Evolutionary conservation across 2,888 invertebrate species (phyloP), one percentile per base, ranked within the genome.

Genomic region (Octodonta nipae): DNA sequence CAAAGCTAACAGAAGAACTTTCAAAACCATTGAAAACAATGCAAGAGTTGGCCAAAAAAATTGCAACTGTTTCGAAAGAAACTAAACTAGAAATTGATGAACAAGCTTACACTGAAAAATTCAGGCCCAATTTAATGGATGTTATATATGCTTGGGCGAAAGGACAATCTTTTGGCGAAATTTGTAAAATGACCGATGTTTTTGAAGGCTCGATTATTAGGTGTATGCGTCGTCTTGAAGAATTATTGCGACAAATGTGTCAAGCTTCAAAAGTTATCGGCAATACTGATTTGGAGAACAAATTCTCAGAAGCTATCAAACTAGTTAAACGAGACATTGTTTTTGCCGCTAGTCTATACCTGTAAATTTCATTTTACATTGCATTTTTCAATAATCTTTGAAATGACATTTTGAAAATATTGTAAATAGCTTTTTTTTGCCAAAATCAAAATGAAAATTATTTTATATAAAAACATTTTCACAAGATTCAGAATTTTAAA

Each of bases 261-360:
- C 89, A 91, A 61, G 95, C 95, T 2, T 80, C 93, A 2, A 95
- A 91, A 66, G 89, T 86, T 45, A 95, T 96, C 45, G 95, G 93
- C 10, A 95, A 93, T 60, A 81, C 84, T 1, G 91, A 92, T 47
- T 67, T 96, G 42, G 95, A 95, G 66, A 84, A 83, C 51, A 95
- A 93, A 65, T 96, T 96, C 63, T 79, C 83, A 44, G 86, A 88
- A 55, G 86, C 86, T 36, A 83, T 93, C 44, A 82, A 82, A 52
- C 63, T 86, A 41, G 74, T 98, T 35, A 98, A 98, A 63, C 72
- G 98, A 44, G 96, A 98, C 60, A 98, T 98, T 57, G 88, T 96
- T n/a, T 98, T 98, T 65, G 96, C 98, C 12, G 93, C 96, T 36
- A 95, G 93, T 61, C 73, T 98, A 31, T 98, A 98, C 64, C 68